Evolutionary conservation across 1,140 invertebrate genomes (phyloP).

Genomic region (Orchestia grillus): DNA sequence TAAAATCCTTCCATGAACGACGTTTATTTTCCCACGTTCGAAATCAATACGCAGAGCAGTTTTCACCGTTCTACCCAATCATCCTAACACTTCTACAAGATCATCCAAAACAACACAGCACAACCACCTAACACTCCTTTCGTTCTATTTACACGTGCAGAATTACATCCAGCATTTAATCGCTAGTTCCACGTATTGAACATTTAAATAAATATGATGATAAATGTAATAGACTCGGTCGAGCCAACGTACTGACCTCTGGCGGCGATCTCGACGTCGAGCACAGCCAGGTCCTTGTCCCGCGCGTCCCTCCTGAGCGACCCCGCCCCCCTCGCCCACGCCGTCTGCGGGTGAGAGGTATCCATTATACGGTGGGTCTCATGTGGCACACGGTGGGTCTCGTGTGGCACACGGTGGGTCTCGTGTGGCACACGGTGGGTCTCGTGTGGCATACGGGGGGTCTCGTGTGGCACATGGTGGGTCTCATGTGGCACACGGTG

Average conservation of each 20-base stretch:
- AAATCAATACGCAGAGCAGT: neutral
- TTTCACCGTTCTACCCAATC: neutral
- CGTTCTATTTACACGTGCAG: neutral
- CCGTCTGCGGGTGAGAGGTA: neutral
- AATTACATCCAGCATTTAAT: neutral
- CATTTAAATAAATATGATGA: too few species aligned
- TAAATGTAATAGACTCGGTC: too few species aligned
- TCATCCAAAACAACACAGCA: too few species aligned
- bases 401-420: too few species aligned
- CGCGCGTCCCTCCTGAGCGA: constrained; percentile 16
- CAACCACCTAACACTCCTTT: neutral
- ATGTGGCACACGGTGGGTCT: too few species aligned
- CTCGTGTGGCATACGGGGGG: too few species aligned
- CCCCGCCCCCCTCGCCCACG: constrained; percentile 24
- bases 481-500: too few species aligned
- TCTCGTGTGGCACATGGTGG: too few species aligned
- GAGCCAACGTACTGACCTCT: neutral
- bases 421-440: too few species aligned
- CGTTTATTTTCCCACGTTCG: neutral
- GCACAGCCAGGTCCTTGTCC: constrained; percentile 14
- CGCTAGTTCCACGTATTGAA: neutral
- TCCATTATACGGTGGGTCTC: neutral
- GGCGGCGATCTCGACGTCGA: constrained; percentile 16
- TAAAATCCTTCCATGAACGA: neutral
- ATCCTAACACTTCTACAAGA: too few species aligned